Percentiles rank a stretch among this genome's conserved stretches.
Conservation (phyloP, 1,140 invertebrate genomes). For the Monochamus saltuarius region DNA sequence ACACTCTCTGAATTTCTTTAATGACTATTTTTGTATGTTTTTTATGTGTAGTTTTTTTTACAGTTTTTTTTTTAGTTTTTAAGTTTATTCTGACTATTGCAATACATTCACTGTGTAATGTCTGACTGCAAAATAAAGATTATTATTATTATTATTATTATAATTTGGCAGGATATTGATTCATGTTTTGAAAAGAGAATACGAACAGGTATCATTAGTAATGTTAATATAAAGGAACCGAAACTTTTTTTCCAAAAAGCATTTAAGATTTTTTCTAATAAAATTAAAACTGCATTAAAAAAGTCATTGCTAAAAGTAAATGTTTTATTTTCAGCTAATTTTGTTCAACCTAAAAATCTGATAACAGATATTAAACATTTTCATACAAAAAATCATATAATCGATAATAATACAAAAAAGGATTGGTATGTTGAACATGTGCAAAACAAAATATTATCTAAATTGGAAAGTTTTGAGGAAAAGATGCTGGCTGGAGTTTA, state of each 20-base stretch:
- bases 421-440: slow-evolving; percentile 24
- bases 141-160: too few species aligned
- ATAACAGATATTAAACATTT: too few species aligned
- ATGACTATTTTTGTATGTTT: too few species aligned
- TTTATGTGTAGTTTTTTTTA: too few species aligned
- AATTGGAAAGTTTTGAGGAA: slow-evolving; percentile 43
- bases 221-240: slow-evolving; percentile 20
- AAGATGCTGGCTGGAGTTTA: slow-evolving; percentile 47
- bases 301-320: slow-evolving; percentile 23
- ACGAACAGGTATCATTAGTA: slow-evolving; percentile 15
- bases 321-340: slow-evolving; percentile 18
- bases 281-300: slow-evolving; percentile 14
- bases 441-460: slow-evolving; percentile 18
- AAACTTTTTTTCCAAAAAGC: slow-evolving; percentile 14
- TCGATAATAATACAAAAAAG: slow-evolving; percentile 21
- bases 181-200: slow-evolving; percentile 2
- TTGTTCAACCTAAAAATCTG: slow-evolving; percentile 13
- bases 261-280: background rate
- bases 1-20: too few species aligned
- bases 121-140: too few species aligned
- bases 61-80: too few species aligned
- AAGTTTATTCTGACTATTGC: too few species aligned
- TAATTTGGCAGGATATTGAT: too few species aligned
- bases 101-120: too few species aligned
- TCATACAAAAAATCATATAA: slow-evolving; percentile 19